phyloP scores from a whole-genome alignment of 1,140 invertebrate species.

The Lepidurus packardi region DNA sequence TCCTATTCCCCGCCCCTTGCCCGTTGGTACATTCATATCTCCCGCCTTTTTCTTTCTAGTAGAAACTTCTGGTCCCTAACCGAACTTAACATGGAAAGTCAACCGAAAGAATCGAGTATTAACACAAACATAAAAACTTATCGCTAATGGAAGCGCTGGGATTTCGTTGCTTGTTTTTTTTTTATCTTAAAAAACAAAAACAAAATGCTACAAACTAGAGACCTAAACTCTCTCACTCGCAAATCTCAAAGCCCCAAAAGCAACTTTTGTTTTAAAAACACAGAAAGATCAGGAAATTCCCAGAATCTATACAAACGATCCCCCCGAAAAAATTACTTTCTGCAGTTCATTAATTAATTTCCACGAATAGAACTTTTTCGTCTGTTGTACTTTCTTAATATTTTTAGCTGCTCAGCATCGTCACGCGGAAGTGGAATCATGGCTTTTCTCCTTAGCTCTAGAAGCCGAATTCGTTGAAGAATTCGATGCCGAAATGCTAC shows the following conservation, averaged over 20 bases:
- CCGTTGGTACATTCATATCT: background rate
- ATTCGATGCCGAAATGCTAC: background rate
- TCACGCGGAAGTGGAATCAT: background rate
- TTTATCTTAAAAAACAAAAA: background rate
- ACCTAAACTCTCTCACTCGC: too few species aligned
- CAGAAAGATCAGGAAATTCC: background rate
- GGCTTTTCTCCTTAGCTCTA: background rate
- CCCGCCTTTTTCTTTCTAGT: background rate
- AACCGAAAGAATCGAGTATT: background rate
- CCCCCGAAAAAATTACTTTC: background rate
- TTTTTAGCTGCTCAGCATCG: conserved; percentile 9
- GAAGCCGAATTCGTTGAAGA: background rate
- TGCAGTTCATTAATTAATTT: background rate
- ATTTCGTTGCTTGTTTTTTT: conserved; percentile 12
- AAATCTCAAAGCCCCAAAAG: background rate
- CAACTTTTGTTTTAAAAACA: background rate
- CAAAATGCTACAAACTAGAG: background rate
- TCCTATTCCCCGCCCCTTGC: conserved; percentile 1
- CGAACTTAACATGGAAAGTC: background rate
- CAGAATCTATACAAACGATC: background rate
- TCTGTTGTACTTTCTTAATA: background rate
- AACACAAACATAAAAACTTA: conserved; percentile 14
- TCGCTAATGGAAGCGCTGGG: conserved; percentile 17
- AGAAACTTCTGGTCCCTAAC: conserved; percentile 9
- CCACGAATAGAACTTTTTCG: background rate